Conservation (phyloP, 2,113 vertebrate genomes). For the Mugil cephalus region DNA sequence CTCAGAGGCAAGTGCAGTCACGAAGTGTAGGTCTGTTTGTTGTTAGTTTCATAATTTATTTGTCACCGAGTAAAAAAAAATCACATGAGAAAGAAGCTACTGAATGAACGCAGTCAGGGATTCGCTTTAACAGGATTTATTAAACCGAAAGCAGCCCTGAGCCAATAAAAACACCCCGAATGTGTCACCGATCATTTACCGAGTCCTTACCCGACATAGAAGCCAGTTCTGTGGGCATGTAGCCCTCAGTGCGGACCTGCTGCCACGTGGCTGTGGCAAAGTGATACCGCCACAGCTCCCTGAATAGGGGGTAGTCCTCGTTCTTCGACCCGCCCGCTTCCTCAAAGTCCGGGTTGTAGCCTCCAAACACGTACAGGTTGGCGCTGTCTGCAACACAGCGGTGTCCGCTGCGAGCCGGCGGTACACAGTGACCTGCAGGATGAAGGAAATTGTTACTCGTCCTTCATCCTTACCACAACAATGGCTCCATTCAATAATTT, state of each 20-base stretch:
- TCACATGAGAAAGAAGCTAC: too few species aligned
- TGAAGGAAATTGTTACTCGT: not conserved
- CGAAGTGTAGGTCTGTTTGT: too few species aligned
- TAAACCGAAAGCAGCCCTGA: too few species aligned
- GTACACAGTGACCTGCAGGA: conserved; percentile 88
- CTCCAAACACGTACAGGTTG: conserved; percentile 96
- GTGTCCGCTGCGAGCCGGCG: conserved; percentile 95
- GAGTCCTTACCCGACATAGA: conserved; percentile 93
- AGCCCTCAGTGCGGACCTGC: conserved; percentile 95
- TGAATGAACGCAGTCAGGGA: too few species aligned
- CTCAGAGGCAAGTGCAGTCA: too few species aligned
- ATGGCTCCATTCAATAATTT: too few species aligned
- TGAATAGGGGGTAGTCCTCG: conserved; percentile 96
- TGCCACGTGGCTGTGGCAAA: conserved; percentile 97
- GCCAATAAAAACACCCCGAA: not conserved
- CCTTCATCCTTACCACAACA: too few species aligned
- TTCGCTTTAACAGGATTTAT: too few species aligned
- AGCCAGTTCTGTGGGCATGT: conserved; percentile 97
- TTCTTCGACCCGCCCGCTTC: conserved; percentile 95
- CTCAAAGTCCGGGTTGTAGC: conserved; percentile 97
- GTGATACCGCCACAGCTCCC: conserved; percentile 98
- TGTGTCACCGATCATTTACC: not conserved
- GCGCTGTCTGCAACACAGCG: conserved; percentile 94
- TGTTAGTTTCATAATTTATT: too few species aligned
- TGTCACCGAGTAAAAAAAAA: too few species aligned